A percentile compares a stretch with the other conserved stretches of the same genome.
Evolutionary conservation across 2,113 vertebrate genomes (phyloP).

Genomic region (Manacus vitellinus): DNA sequence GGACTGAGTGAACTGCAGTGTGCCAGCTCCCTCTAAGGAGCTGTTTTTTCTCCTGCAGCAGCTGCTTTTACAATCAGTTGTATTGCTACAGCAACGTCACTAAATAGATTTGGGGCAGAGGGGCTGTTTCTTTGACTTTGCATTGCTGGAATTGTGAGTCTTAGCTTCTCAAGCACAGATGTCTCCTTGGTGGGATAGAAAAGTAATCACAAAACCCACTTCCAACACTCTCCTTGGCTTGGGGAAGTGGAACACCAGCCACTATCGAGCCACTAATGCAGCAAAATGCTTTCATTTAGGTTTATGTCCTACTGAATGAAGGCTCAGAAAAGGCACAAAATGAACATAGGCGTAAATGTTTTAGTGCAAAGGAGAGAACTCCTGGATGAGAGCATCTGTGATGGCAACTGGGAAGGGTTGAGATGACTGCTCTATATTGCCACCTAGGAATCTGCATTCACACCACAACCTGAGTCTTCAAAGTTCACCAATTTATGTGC

Average conservation of each 20-base stretch:
- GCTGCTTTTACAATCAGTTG: neutral
- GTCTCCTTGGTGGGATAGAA: neutral
- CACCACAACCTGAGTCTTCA: neutral
- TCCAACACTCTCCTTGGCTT: neutral
- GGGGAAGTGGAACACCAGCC: neutral
- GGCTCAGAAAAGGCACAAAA: neutral
- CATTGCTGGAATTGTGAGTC: neutral
- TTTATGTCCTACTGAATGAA: neutral
- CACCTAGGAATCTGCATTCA: neutral
- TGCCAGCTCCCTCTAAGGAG: neutral
- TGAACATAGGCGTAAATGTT: neutral
- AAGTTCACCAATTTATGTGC: neutral
- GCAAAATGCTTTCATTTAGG: neutral
- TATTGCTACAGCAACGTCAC: neutral
- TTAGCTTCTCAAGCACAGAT: neutral
- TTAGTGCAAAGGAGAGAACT: neutral
- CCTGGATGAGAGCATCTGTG: rapidly evolving
- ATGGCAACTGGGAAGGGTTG: neutral
- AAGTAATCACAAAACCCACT: neutral
- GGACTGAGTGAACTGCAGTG: rapidly evolving
- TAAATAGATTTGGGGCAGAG: neutral
- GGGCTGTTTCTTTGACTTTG: neutral
- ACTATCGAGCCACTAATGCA: neutral
- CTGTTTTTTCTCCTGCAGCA: neutral
- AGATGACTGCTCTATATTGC: neutral